Conservation (phyloP, 1,140 invertebrate genomes). For the Drosophila quadrilineata region DNA sequence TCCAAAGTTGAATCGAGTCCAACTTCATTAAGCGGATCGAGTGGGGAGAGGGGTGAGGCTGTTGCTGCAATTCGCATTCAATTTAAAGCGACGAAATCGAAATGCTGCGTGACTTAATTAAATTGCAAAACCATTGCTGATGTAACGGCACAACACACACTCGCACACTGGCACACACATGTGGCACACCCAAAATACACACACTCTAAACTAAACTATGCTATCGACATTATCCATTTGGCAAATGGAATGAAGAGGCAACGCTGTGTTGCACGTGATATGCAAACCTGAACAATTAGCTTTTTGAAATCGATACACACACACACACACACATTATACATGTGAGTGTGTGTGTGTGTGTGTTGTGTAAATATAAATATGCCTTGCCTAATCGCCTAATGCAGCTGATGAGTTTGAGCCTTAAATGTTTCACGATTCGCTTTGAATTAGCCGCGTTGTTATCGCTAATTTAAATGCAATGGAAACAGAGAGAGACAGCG, state of each 20-base stretch:
- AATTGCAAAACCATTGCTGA: slow-evolving; percentile 59
- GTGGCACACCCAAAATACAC: neutral
- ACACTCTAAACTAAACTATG: too few species aligned
- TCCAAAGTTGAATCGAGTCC: neutral
- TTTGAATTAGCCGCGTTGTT: slow-evolving; percentile 40
- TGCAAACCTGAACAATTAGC: slow-evolving; percentile 69
- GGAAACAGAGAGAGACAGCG: too few species aligned
- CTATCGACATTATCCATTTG: slow-evolving; percentile 59
- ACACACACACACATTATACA: neutral
- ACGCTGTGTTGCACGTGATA: slow-evolving; percentile 58
- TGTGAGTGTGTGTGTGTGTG: neutral
- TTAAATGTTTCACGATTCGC: slow-evolving; percentile 42
- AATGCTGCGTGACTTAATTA: slow-evolving; percentile 76
- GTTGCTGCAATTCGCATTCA: slow-evolving; percentile 48
- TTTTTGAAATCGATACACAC: slow-evolving; percentile 56
- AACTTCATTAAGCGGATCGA: slow-evolving; percentile 53
- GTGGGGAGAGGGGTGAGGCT: neutral
- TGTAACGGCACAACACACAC: neutral
- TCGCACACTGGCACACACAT: neutral
- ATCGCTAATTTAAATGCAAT: slow-evolving; percentile 49
- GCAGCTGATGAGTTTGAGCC: slow-evolving; percentile 49
- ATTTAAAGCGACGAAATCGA: slow-evolving; percentile 62
- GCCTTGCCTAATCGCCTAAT: slow-evolving; percentile 45
- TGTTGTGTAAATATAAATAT: slow-evolving; percentile 13
- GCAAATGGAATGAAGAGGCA: slow-evolving; percentile 61